Evolutionary conservation across 2,113 vertebrate species (phyloP).

Genomic region (Propithecus coquereli): DNA sequence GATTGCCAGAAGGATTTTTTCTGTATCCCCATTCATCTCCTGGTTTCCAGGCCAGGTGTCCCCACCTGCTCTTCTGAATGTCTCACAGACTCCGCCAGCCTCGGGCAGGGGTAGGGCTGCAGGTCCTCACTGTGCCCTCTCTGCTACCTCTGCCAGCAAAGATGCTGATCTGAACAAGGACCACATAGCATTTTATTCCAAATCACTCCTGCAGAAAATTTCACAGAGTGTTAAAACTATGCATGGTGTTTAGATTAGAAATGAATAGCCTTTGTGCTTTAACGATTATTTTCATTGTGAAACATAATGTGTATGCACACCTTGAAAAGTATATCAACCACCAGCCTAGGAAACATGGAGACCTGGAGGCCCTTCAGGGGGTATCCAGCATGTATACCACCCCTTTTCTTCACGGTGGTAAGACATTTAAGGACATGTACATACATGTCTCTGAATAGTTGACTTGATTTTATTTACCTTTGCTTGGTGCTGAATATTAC

Average conservation of each 20-base stretch:
- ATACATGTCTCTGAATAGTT: neutral
- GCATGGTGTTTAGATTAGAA: neutral
- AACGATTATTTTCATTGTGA: neutral
- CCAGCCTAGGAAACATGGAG: neutral
- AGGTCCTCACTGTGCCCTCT: neutral
- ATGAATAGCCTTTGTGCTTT: neutral
- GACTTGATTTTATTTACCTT: neutral
- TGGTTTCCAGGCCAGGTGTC: neutral
- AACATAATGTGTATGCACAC: neutral
- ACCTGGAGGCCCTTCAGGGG: too few species aligned
- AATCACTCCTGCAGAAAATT: neutral
- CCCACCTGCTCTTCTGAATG: neutral
- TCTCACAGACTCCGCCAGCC: too few species aligned
- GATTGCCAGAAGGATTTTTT: neutral
- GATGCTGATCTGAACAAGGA: fast-evolving
- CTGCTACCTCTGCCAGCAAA: too few species aligned
- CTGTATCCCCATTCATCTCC: neutral
- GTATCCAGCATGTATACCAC: too few species aligned
- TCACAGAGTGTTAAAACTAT: neutral
- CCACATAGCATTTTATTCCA: neutral
- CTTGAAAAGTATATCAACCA: neutral
- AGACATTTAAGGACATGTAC: neutral
- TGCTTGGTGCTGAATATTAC: neutral
- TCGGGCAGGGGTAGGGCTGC: neutral
- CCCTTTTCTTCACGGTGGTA: neutral